phyloP scores from a whole-genome alignment of 2,113 vertebrate species.

The Oriolus oriolus region DNA sequence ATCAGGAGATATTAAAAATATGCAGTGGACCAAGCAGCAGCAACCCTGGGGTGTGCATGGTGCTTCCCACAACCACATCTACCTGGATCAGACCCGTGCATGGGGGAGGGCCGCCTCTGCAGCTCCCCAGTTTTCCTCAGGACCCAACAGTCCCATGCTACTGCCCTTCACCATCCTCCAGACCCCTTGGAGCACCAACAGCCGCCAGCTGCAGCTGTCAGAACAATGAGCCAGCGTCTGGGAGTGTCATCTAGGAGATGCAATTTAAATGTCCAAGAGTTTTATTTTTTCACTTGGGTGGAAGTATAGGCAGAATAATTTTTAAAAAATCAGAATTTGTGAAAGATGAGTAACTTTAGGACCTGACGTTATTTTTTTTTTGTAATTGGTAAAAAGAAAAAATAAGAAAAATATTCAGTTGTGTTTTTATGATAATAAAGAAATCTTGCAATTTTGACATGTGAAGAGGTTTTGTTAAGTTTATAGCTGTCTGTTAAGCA shows the following conservation, averaged over 20 bases:
- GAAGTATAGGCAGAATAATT: background rate
- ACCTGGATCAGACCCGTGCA: background rate
- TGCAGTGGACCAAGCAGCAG: background rate
- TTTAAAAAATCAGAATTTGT: background rate
- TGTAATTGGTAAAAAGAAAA: too few relatives aligned
- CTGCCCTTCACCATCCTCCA: background rate
- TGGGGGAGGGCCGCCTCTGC: background rate
- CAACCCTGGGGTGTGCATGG: background rate
- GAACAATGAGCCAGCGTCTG: background rate
- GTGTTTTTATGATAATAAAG: background rate
- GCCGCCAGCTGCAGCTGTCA: background rate
- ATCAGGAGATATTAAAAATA: slow-evolving; percentile 11
- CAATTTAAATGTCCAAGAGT: background rate
- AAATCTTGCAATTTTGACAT: background rate
- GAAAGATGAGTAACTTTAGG: background rate
- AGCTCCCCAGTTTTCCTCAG: background rate
- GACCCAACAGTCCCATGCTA: background rate
- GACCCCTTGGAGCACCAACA: background rate
- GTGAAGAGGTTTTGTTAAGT: background rate
- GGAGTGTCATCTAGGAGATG: background rate
- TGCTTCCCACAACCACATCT: background rate
- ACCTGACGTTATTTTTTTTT: background rate
- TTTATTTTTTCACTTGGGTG: accelerated
- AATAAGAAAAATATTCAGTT: accelerated
- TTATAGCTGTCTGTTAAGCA: background rate